Percentiles rank a stretch among this genome's conserved stretches.
These are phyloP conservation scores for Anseranas semipalmata DNA, from an alignment of 2,113 vertebrate genomes.

Conservation along the genomic window DNA sequence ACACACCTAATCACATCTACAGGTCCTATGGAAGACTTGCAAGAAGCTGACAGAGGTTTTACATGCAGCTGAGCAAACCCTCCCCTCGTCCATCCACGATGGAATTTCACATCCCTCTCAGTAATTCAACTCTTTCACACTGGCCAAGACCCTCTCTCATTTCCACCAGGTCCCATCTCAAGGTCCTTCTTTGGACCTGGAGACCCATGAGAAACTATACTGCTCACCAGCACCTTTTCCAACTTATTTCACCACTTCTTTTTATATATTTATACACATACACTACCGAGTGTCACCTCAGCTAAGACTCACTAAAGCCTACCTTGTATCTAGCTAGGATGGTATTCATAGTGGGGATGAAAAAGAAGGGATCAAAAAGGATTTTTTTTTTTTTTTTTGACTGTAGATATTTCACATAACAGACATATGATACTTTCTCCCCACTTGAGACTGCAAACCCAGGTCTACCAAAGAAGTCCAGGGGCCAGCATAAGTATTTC, in stretches of 20 bases:
- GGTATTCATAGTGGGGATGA: too few species aligned
- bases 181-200: not conserved
- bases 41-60: not conserved
- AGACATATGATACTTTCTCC: not conserved
- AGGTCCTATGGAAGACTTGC: not conserved
- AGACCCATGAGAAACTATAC: not conserved
- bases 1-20: slow-evolving; percentile 36
- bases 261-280: not conserved
- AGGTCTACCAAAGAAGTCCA: not conserved
- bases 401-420: too few species aligned
- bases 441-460: not conserved
- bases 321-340: not conserved
- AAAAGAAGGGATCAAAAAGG: not conserved
- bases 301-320: not conserved
- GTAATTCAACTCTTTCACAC: fast-evolving
- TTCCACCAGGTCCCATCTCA: not conserved
- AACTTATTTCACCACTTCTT: not conserved
- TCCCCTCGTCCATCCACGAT: not conserved
- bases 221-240: not conserved
- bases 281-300: not conserved
- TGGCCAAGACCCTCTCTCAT: not conserved
- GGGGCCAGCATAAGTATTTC: not conserved
- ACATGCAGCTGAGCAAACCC: slow-evolving; percentile 42
- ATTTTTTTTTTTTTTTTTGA: too few species aligned
- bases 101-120: not conserved